These are phyloP conservation scores for Ligdia adustata DNA, from an alignment of 2,888 invertebrate species.

Conservation along the genomic window DNA sequence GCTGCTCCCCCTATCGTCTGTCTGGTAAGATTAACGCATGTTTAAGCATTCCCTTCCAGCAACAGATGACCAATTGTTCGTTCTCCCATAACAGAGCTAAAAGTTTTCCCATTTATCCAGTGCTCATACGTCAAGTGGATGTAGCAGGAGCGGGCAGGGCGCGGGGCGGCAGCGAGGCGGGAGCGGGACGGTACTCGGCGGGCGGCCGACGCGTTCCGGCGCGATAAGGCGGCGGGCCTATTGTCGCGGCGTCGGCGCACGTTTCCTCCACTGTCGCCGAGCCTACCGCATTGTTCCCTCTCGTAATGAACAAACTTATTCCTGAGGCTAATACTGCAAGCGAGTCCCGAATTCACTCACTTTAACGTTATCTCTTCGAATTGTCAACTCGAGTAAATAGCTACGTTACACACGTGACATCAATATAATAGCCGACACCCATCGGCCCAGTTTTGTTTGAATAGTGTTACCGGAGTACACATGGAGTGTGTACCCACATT, in stretches of 20 bases:
- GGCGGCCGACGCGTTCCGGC: constrained; percentile 76
- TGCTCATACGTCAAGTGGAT: constrained; percentile 75
- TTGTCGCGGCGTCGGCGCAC: constrained; percentile 82
- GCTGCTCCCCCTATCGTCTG: constrained; percentile 47
- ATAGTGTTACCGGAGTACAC: constrained; percentile 63
- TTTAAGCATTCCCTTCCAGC: constrained; percentile 63
- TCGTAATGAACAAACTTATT: constrained; percentile 83
- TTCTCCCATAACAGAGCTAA: constrained; percentile 75
- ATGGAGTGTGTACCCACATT: constrained; percentile 67
- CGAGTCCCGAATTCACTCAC: constrained; percentile 70
- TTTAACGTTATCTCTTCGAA: constrained; percentile 65
- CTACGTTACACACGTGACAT: constrained; percentile 54
- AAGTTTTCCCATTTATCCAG: constrained; percentile 83
- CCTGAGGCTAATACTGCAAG: constrained; percentile 72
- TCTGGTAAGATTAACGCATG: constrained; percentile 66
- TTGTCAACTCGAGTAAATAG: constrained; percentile 56
- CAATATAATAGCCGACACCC: constrained; percentile 64
- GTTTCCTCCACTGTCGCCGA: constrained; percentile 80
- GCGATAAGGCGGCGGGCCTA: constrained; percentile 77
- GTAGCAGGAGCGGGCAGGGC: constrained; percentile 40
- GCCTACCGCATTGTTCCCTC: constrained; percentile 77
- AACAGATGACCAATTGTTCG: constrained; percentile 83
- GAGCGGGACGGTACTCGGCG: constrained; percentile 37
- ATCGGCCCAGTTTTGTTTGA: constrained; percentile 76
- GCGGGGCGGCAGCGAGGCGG: constrained; percentile 30